A percentile compares a stretch with the other conserved stretches of the same genome.
Conservation (phyloP, 2,888 invertebrate genomes). For the Xylota segnis region DNA sequence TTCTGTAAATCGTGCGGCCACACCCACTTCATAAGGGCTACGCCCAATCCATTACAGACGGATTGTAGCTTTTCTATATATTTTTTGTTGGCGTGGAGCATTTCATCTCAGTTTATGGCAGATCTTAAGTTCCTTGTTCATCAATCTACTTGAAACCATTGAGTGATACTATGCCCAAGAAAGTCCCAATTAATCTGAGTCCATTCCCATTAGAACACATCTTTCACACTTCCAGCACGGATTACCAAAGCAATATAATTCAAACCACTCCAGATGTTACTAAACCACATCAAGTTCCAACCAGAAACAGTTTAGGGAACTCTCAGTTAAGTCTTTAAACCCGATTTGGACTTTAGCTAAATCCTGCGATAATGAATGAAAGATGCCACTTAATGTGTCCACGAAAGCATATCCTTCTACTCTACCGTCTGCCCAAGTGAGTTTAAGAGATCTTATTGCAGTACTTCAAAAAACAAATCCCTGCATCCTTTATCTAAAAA, state of each 20-base stretch:
- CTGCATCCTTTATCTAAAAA: slow-evolving; percentile 52
- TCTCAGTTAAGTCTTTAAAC: background rate
- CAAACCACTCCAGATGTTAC: background rate
- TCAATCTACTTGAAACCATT: too few relatives aligned
- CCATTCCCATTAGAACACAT: too few relatives aligned
- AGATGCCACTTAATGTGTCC: slow-evolving; percentile 31
- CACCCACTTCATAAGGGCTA: too few relatives aligned
- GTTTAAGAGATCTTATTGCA: slow-evolving; percentile 62
- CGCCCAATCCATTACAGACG: too few relatives aligned
- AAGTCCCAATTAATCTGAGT: too few relatives aligned
- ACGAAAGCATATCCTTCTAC: slow-evolving; percentile 9
- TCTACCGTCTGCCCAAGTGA: slow-evolving; percentile 6
- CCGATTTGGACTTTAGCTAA: slow-evolving; percentile 7
- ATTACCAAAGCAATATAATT: background rate
- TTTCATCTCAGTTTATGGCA: too few relatives aligned
- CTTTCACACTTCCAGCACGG: too few relatives aligned
- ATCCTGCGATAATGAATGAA: slow-evolving; percentile 45
- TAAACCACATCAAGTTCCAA: background rate
- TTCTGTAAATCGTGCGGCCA: too few relatives aligned
- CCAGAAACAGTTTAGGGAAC: background rate
- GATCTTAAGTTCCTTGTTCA: too few relatives aligned
- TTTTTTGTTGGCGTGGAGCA: too few relatives aligned
- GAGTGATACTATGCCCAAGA: too few relatives aligned
- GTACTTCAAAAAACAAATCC: slow-evolving; percentile 73
- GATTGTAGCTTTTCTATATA: too few relatives aligned